Evolutionary conservation across 2,797 vertebrate genomes (phyloP).

Genomic region (Todus mexicanus): DNA sequence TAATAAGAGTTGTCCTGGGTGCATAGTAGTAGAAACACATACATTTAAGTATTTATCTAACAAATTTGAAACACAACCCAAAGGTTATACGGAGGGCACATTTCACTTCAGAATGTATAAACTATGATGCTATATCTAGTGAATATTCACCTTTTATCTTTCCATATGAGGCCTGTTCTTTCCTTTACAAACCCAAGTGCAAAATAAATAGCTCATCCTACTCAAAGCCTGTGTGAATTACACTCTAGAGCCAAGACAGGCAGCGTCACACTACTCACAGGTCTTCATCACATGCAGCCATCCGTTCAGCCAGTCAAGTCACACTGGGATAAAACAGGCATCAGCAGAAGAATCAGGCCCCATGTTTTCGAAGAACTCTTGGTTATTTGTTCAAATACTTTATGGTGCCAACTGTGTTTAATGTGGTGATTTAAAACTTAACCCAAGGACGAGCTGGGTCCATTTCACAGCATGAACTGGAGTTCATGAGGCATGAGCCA

Average conservation of each 20-base stretch:
- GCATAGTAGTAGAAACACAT: background rate
- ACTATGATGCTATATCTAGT: background rate
- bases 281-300: fast-evolving
- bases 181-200: background rate
- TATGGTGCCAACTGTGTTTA: slow-evolving; percentile 34
- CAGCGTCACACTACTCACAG: background rate
- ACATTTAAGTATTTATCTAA: background rate
- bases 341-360: background rate
- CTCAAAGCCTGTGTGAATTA: background rate
- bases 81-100: background rate
- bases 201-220: background rate
- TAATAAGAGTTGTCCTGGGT: background rate
- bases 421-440: slow-evolving; percentile 48
- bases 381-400: slow-evolving; percentile 1
- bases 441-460: slow-evolving; percentile 32
- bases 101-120: background rate
- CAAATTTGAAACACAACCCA: background rate
- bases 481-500: background rate
- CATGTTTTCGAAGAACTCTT: background rate
- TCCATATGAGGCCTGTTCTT: background rate
- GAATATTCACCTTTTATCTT: background rate
- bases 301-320: background rate
- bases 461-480: background rate
- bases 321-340: background rate
- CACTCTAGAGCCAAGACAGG: background rate